Percentiles rank a stretch among this genome's conserved stretches.
These are phyloP conservation scores for Caenorhabditis zanzibari DNA, from an alignment of 2,888 invertebrate species.

Conservation along the genomic window DNA sequence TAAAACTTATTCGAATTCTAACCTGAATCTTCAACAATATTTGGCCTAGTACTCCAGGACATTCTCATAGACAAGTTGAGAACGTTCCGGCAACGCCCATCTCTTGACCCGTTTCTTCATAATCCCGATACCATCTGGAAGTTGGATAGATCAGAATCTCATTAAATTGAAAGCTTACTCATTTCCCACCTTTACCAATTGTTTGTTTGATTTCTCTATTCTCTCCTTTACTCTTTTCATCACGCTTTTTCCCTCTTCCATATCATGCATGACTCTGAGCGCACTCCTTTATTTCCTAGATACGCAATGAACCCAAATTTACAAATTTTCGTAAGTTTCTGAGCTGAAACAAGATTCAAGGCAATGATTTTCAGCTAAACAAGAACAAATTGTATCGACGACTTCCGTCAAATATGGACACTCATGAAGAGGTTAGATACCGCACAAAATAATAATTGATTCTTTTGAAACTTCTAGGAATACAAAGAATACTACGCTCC, in stretches of 20 bases:
- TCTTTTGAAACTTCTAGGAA: slow-evolving; percentile 23
- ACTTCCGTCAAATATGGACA: slow-evolving; percentile 38
- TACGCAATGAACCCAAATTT: slow-evolving; percentile 59
- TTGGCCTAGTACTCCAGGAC: too few relatives aligned
- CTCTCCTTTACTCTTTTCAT: background rate
- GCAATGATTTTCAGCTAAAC: slow-evolving; percentile 27
- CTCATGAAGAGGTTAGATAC: slow-evolving; percentile 37
- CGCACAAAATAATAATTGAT: background rate
- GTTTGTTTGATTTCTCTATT: background rate
- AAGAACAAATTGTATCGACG: slow-evolving; percentile 21
- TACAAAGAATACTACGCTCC: slow-evolving; percentile 38
- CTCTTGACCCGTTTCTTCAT: background rate
- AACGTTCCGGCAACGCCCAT: background rate
- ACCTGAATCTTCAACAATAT: too few relatives aligned
- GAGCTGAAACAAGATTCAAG: background rate
- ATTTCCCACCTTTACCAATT: background rate
- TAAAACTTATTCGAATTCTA: too few relatives aligned
- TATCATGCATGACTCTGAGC: slow-evolving; percentile 37
- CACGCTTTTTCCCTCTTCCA: background rate
- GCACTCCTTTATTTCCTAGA: slow-evolving; percentile 34
- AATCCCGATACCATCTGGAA: slow-evolving; percentile 22
- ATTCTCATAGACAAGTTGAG: too few relatives aligned
- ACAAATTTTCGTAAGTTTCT: slow-evolving; percentile 52
- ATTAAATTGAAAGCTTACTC: background rate
- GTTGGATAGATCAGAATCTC: slow-evolving; percentile 6